Evolutionary conservation across 2,888 invertebrate species (phyloP), one percentile per base, ranked within the genome.

Genomic region (Coecobrya sp.): DNA sequence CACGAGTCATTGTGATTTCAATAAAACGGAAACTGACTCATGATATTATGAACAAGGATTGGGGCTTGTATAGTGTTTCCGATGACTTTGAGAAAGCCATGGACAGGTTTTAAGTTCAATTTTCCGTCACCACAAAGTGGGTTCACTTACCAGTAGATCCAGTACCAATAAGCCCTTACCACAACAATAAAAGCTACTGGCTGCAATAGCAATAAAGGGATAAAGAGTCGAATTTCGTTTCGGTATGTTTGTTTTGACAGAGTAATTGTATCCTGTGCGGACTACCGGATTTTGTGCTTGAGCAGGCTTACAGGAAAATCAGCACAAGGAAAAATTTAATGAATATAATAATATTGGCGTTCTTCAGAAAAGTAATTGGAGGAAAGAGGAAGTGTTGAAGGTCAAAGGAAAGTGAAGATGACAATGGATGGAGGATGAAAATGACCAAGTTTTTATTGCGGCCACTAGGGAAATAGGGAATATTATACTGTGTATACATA

Each of bases 11-110:
- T 59, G 59, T 59, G 19, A 59, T 82, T 27, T 36, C 55, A 82
- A 82, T 82, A 82, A 82, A 82, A 82, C 82, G 59, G 82, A 82
- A 82, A 55, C 59, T 55, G 19, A 13, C 36, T 82, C 55, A 36
- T 42, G 19, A 45, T 27, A 52, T 0, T 8, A 55, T 81, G 81
- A 55, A 81, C 52, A 22, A 55, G 3, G 3, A 36, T 36, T 81
- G 59, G 25, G 52, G 52, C 55, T 22, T 59, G 13, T 10, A n/a
- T 49, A 3, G n/a, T 3, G 81, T 19, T n/a, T 52, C 27, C 27
- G 16, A 36, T 36, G 19, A 2, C 19, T 55, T 30, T 19, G 36
- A 59, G 4, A n/a, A 55, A 19, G 65, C 27, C 7, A 7, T 25
- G 27, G 70, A n/a, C 30, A 36, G 16, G 36, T 36, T 70, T 70